phyloP scores from a whole-genome alignment of 2,888 invertebrate genomes.

The Latrodectus hesperus region DNA sequence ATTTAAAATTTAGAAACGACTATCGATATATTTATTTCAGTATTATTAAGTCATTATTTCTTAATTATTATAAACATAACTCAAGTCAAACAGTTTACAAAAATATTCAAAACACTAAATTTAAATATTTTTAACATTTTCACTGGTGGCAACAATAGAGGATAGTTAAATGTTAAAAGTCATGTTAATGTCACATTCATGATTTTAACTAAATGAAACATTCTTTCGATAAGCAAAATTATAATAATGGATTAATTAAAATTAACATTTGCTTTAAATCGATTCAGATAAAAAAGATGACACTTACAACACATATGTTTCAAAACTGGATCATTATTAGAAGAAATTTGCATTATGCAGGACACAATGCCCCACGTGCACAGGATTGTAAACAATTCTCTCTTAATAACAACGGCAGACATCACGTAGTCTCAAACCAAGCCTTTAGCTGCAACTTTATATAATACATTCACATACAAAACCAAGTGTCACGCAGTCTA shows the following conservation, averaged over 20 bases:
- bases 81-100: too few relatives aligned
- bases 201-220: too few relatives aligned
- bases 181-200: neutral
- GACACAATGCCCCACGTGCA: slow-evolving; percentile 11
- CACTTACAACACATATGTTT: slow-evolving; percentile 53
- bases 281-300: neutral
- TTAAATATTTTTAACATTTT: too few relatives aligned
- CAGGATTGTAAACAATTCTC: slow-evolving; percentile 1
- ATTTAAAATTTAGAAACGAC: too few relatives aligned
- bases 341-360: slow-evolving; percentile 19
- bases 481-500: too few relatives aligned
- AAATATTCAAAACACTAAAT: too few relatives aligned
- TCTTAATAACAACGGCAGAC: neutral
- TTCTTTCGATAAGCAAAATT: too few relatives aligned
- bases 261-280: neutral
- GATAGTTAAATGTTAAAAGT: neutral
- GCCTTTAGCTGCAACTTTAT: too few relatives aligned
- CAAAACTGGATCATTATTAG: slow-evolving; percentile 37
- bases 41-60: too few relatives aligned
- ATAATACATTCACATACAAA: too few relatives aligned
- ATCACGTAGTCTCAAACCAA: neutral
- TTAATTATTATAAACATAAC: too few relatives aligned
- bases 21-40: too few relatives aligned
- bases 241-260: neutral
- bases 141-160: neutral